Conservation (phyloP, 2,888 invertebrate genomes). For the Hermaeophaga mercurialis region DNA sequence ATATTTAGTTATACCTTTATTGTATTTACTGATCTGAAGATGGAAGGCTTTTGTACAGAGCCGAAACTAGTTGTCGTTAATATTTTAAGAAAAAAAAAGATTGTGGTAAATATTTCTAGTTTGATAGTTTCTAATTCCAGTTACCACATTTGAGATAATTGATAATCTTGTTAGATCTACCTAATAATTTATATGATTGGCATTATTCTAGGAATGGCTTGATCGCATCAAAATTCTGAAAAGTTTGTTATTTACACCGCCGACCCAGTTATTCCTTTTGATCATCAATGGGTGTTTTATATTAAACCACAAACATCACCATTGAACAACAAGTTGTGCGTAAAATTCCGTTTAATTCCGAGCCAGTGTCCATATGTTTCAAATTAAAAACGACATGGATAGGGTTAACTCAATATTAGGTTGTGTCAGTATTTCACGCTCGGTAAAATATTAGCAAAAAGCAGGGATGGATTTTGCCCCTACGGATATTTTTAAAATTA, state of each 20-base stretch:
- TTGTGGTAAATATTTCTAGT: too few relatives aligned
- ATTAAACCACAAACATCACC: slow-evolving; percentile 6
- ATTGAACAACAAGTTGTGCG: background rate
- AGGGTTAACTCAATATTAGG: slow-evolving; percentile 11
- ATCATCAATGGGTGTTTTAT: background rate
- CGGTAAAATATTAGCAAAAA: background rate
- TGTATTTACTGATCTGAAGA: too few relatives aligned
- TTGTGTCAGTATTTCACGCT: slow-evolving; percentile 1
- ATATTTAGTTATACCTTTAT: too few relatives aligned
- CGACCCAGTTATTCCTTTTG: background rate
- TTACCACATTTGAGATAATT: too few relatives aligned
- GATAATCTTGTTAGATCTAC: too few relatives aligned
- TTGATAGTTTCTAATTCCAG: too few relatives aligned
- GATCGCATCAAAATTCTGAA: background rate
- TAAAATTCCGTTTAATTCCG: slow-evolving; percentile 9
- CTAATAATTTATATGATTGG: too few relatives aligned
- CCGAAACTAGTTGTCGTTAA: too few relatives aligned
- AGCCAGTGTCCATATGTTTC: slow-evolving; percentile 2
- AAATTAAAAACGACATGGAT: slow-evolving; percentile 1
- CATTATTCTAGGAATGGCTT: too few relatives aligned
- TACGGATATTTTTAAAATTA: too few relatives aligned
- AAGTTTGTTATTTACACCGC: background rate
- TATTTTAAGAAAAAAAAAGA: too few relatives aligned
- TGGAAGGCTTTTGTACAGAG: too few relatives aligned
- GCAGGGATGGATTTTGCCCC: background rate